Evolutionary conservation across 2,888 invertebrate genomes (phyloP).

Genomic region (Saturnia japonica): DNA sequence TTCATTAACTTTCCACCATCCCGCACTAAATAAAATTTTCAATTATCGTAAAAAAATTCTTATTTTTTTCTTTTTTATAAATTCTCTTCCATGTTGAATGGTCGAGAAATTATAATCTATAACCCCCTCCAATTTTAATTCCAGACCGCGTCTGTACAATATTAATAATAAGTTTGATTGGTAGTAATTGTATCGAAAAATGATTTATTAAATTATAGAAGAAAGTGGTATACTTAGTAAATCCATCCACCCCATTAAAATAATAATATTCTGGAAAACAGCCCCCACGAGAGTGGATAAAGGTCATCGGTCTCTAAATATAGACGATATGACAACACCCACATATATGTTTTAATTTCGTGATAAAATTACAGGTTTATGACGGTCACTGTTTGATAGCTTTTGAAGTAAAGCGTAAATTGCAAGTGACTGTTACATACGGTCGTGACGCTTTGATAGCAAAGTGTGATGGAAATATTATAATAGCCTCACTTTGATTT

Average conservation of each 20-base stretch:
- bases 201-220: no score
- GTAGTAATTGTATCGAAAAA: no score
- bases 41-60: no score
- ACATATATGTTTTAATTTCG: constrained; percentile 37
- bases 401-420: constrained; percentile 25
- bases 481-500: not conserved
- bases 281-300: not conserved
- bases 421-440: constrained; percentile 2
- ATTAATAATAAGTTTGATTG: no score
- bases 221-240: not conserved
- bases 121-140: no score
- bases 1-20: no score
- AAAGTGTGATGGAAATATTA: not conserved
- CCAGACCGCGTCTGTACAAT: no score
- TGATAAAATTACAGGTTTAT: constrained; percentile 39
- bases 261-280: not conserved
- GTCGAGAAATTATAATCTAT: no score
- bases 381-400: constrained; percentile 25
- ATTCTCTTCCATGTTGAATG: no score
- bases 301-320: not conserved
- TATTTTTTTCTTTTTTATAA: no score
- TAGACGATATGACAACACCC: constrained; percentile 15
- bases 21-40: no score
- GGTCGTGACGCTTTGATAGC: not conserved
- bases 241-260: not conserved